Evolutionary conservation across 2,113 vertebrate genomes (phyloP), one percentile per base, ranked within the genome.

Genomic region (Calonectris borealis): DNA sequence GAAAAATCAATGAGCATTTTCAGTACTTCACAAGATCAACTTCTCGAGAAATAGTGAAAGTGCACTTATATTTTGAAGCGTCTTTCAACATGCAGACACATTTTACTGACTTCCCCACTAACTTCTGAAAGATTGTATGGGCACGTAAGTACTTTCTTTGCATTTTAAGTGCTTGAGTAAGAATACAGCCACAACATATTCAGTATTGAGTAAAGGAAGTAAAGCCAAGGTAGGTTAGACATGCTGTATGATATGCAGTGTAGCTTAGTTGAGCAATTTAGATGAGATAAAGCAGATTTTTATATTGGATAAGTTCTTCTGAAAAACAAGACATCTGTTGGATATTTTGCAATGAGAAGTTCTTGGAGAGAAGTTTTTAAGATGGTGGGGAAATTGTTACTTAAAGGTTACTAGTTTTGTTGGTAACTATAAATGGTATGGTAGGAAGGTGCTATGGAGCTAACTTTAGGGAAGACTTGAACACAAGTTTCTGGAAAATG

Each of bases 31-130:
- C 3, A 3, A 20, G 32, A 64, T 62, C 6, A 72, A 2, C 57
- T 75, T 71, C 32, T 55, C 7, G 26, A 52, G 82, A 69, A 62
- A 12, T 71, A 7, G 34, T 58, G 16, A 4, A 79, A 76, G 29
- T 44, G 9, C 6, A 8, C 31, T 75, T 66, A 17, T n/a, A 1
- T 70, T 79, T 76, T 80, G 38, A 72, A 38, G 49, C 0, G 0
- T 72, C 2, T 65, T 52, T 88, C 17, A 44, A 7, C 16, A 21
- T 29, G 24, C 13, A 51, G n/a, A 22, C 10, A 32, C 2, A 2
- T 68, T 55, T 86, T 93, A 58, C 44, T 77, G 17, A 40, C 51
- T 88, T 49, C 3, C 11, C 17, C 14, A 5, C 31, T n/a, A 38
- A 20, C 22, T 82, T 69, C 10, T 49, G 60, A 38, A 76, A 58